These are phyloP conservation scores for Tachysurus fulvidraco DNA, from an alignment of 2,113 vertebrate species.

Conservation along the genomic window DNA sequence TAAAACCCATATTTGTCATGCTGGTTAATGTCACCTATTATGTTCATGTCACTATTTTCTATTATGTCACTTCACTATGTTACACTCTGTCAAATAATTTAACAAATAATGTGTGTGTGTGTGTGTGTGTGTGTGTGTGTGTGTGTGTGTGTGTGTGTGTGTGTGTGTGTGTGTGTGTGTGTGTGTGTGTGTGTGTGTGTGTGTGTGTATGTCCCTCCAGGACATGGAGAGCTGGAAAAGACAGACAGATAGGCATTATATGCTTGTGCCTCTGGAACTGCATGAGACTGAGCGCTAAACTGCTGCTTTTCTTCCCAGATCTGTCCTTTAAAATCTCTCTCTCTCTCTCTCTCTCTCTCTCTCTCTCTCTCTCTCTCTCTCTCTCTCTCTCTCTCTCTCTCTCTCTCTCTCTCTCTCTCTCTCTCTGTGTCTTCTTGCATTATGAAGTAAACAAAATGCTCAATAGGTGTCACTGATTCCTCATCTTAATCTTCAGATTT, in stretches of 20 bases:
- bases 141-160: background rate
- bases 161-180: conserved; percentile 24
- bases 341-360: conserved; percentile 29
- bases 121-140: conserved; percentile 22
- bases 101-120: conserved; percentile 23
- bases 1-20: background rate
- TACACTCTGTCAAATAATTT: conserved; percentile 20
- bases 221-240: conserved; percentile 12
- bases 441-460: conserved; percentile 37
- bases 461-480: conserved; percentile 31
- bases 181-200: background rate
- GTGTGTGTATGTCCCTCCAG: conserved; percentile 22
- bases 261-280: conserved; percentile 33
- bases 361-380: conserved; percentile 29
- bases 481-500: conserved; percentile 13
- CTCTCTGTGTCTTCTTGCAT: conserved; percentile 23
- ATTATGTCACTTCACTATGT: background rate
- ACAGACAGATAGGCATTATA: conserved; percentile 47
- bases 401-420: conserved; percentile 27
- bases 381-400: conserved; percentile 26
- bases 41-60: background rate
- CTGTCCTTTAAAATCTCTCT: conserved; percentile 29
- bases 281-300: conserved; percentile 35
- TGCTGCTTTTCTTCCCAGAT: conserved; percentile 21
- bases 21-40: background rate